Percentiles rank a stretch among this genome's conserved stretches.
Evolutionary conservation across 2,797 vertebrate genomes (phyloP).

Genomic region (Cirrhinus molitorella): DNA sequence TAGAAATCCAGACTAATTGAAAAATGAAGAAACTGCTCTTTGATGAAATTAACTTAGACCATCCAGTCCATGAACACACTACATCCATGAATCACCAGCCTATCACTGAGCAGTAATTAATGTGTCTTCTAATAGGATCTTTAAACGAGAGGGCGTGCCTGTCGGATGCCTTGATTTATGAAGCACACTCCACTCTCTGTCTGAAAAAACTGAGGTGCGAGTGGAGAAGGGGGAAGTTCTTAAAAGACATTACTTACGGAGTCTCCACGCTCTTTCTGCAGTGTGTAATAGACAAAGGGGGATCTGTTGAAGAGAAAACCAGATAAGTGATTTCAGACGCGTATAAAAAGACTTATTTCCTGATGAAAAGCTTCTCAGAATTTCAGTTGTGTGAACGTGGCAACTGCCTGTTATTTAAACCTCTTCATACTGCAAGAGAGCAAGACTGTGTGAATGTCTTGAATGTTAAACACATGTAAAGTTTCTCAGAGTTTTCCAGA

Average conservation of each 20-base stretch:
- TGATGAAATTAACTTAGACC: slow-evolving; percentile 18
- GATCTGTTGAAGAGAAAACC: slow-evolving; percentile 79
- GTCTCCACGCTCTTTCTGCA: slow-evolving; percentile 97
- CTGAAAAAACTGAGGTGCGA: slow-evolving; percentile 7
- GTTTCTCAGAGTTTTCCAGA: background rate
- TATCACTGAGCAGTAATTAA: slow-evolving; percentile 27
- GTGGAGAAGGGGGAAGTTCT: background rate
- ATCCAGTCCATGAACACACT: background rate
- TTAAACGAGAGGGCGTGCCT: slow-evolving; percentile 22
- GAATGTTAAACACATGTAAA: background rate
- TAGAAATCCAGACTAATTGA: background rate
- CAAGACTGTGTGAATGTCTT: background rate
- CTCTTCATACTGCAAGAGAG: background rate
- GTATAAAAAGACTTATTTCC: background rate
- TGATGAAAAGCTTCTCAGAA: background rate
- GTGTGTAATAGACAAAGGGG: slow-evolving; percentile 97
- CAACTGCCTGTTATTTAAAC: background rate
- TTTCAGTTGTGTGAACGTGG: background rate
- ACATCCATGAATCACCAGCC: background rate
- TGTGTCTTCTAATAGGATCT: slow-evolving; percentile 17
- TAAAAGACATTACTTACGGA: slow-evolving; percentile 88
- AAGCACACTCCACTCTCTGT: slow-evolving; percentile 20
- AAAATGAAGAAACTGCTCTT: slow-evolving; percentile 11
- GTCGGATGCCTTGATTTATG: slow-evolving; percentile 2
- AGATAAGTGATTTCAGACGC: slow-evolving; percentile 16